Evolutionary conservation across 2,113 vertebrate genomes (phyloP).

Genomic region (Lucifuga dentata): DNA sequence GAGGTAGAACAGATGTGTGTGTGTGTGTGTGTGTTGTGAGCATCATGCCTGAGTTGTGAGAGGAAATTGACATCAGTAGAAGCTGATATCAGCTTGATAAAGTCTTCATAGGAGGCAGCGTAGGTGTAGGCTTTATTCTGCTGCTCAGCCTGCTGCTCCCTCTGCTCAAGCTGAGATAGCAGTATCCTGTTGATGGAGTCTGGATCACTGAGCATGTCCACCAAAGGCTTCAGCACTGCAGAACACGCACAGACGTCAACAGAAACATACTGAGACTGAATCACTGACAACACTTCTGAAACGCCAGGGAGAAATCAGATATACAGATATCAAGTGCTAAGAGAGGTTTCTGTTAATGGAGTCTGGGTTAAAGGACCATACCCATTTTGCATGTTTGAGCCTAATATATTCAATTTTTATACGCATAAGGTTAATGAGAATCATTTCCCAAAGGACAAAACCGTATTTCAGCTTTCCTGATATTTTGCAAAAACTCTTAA

Average conservation of each 20-base stretch:
- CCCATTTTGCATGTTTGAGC: no score
- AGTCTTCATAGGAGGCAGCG: conserved; percentile 97
- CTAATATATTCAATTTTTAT: no score
- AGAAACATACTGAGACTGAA: conserved; percentile 1
- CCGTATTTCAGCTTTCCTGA: no score
- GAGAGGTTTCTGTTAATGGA: no score
- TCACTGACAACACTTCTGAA: background rate
- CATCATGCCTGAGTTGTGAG: conserved; percentile 91
- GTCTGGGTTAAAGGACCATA: no score
- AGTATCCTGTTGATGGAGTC: conserved; percentile 97
- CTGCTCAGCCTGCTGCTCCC: conserved; percentile 93
- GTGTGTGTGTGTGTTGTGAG: background rate
- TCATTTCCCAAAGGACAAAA: no score
- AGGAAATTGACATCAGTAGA: conserved; percentile 95
- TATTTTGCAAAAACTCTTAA: no score
- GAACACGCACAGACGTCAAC: background rate
- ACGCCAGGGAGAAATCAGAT: no score
- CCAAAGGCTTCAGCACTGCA: conserved; percentile 92
- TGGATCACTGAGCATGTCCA: conserved; percentile 95
- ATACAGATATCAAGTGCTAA: no score
- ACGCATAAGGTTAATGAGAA: no score
- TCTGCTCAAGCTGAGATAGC: conserved; percentile 92
- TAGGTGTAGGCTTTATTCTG: conserved; percentile 98
- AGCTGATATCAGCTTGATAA: conserved; percentile 97
- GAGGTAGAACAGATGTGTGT: background rate